A percentile compares a stretch with the other conserved stretches of the same genome.
phyloP scores from a whole-genome alignment of 2,113 vertebrate species.

The Todiramphus saurophagus region DNA sequence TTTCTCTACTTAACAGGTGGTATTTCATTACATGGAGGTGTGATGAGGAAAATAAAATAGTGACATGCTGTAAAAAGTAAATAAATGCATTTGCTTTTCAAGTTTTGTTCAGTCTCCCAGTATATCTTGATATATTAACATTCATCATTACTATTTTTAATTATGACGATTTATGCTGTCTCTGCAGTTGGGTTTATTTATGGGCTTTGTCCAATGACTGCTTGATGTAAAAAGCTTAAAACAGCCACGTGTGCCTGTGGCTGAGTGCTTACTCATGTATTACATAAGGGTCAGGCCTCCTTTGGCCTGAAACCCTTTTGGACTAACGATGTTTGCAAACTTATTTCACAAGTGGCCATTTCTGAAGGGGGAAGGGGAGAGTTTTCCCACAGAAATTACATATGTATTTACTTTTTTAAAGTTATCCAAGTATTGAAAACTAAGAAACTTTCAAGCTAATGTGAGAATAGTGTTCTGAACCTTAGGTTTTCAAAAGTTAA shows the following conservation, averaged over 20 bases:
- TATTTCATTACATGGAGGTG: not conserved
- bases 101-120: not conserved
- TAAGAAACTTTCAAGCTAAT: not conserved
- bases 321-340: not conserved
- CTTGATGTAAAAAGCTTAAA: not conserved
- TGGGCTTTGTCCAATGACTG: not conserved
- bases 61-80: not conserved
- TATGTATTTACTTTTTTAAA: not conserved
- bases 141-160: not conserved
- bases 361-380: not conserved
- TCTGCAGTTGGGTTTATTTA: not conserved
- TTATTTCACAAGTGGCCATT: not conserved
- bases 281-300: not conserved
- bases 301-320: not conserved
- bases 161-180: not conserved
- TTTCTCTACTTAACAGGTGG: not conserved
- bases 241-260: fast-evolving
- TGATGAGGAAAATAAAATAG: constrained; percentile 1
- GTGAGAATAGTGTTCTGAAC: not conserved
- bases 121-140: not conserved
- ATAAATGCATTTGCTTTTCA: not conserved
- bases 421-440: not conserved
- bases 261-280: not conserved
- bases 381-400: not conserved
- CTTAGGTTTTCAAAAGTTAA: not conserved